Evolutionary conservation across 2,888 invertebrate genomes (phyloP), one percentile per base, ranked within the genome.

Genomic region (Philereme transversata): DNA sequence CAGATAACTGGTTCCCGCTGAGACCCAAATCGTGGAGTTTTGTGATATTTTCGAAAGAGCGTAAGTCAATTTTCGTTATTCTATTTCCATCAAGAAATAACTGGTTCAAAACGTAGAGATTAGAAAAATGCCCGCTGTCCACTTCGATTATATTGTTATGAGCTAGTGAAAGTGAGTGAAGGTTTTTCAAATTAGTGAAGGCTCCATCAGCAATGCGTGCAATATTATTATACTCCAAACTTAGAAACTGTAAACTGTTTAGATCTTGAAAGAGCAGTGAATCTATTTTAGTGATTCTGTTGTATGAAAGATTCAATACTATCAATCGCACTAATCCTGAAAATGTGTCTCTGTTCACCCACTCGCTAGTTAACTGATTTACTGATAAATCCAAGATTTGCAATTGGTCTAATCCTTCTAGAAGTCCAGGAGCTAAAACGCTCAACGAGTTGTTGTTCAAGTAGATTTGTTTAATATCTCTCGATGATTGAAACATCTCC

Each of bases 281-380:
- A 82, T 96, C 96, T 73, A 97, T 94, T 79, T 95, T 94, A 7
- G 94, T 94, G 58, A 97, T 91, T 72, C 94, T 90, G 84, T 97
- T 97, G 83, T 94, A 93, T 0, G 96, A 95, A 69, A 97, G 86
- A 84, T 97, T 96, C 62, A 97, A 90, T 59, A 96, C 94, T 59
- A 96, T 95, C 41, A 97, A 92, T 47, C 96, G 94, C 5, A 95
- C 94, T 51, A 97, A 90, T 64, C 95, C 95, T 34, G 95, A 94
- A 87, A 97, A 97, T 34, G 96, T 96, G 74, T 96, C 96, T 75
- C 95, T 93, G 73, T 95, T 96, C 52, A 97, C 94, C 95, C 96
- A 96, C 70, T 94, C 95, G 77, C 95, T 96, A n/a, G 95, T 95
- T 71, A 97, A 87, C 76, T 96, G 95, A 83, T 97, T 97, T 62